Evolutionary conservation across 2,888 invertebrate species (phyloP).

Genomic region (Himalopsyche anomala): DNA sequence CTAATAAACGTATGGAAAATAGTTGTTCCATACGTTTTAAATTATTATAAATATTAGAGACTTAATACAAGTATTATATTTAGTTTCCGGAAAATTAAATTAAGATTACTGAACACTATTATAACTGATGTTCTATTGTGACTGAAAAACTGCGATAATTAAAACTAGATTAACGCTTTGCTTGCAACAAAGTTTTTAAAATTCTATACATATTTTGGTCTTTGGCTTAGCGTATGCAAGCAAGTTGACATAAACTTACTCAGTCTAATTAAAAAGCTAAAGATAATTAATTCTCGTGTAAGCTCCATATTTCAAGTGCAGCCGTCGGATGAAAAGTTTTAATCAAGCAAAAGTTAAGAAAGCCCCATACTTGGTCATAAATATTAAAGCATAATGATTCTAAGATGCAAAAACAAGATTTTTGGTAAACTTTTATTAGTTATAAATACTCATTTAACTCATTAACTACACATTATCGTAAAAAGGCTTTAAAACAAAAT

Average conservation of each 20-base stretch:
- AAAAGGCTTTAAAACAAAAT: too few relatives aligned
- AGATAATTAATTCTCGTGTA: constrained; percentile 57
- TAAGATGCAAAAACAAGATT: neutral
- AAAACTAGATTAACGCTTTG: neutral
- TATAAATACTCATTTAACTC: neutral
- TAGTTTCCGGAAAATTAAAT: too few relatives aligned
- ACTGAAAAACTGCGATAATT: neutral
- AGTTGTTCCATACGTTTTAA: too few relatives aligned
- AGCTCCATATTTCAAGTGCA: constrained; percentile 54
- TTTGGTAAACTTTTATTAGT: neutral
- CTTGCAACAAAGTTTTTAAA: neutral
- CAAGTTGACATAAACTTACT: constrained; percentile 20
- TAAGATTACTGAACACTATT: too few relatives aligned
- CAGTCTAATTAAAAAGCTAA: constrained; percentile 50
- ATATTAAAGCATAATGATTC: constrained; percentile 50
- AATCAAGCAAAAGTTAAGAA: constrained; percentile 57
- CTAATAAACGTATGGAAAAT: too few relatives aligned
- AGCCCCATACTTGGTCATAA: constrained; percentile 44
- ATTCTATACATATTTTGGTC: neutral
- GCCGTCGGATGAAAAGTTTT: constrained; percentile 55
- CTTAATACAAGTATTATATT: too few relatives aligned
- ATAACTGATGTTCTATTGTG: neutral
- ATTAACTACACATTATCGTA: neutral
- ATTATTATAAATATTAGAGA: too few relatives aligned
- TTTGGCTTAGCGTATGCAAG: neutral